phyloP scores from a whole-genome alignment of 2,113 vertebrate genomes.

The Scartelaos histophorus region DNA sequence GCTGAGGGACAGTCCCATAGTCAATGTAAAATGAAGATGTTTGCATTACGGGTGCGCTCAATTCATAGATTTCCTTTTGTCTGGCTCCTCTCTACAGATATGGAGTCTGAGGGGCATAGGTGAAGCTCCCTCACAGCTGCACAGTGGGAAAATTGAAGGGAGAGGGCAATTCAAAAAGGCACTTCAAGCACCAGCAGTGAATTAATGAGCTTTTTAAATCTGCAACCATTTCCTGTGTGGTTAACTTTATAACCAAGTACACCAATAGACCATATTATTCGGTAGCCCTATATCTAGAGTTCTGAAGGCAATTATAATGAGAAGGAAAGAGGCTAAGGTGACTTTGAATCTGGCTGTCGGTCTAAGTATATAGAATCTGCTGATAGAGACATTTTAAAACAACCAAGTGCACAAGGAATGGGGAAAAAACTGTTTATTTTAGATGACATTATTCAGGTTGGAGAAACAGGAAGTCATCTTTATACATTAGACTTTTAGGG shows the following conservation, averaged over 20 bases:
- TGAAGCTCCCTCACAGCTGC: slow-evolving; percentile 73
- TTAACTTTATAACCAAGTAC: slow-evolving; percentile 15
- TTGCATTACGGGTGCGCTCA: slow-evolving; percentile 24
- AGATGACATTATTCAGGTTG: too few species aligned
- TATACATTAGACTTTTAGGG: too few species aligned
- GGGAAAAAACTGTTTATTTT: neutral
- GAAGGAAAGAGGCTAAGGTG: neutral
- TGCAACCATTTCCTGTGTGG: slow-evolving; percentile 16
- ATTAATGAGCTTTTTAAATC: slow-evolving; percentile 50
- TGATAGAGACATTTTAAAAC: slow-evolving; percentile 17
- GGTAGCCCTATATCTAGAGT: neutral
- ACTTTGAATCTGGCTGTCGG: neutral
- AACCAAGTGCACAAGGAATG: neutral
- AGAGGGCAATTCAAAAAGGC: slow-evolving; percentile 29
- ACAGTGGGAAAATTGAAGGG: slow-evolving; percentile 26
- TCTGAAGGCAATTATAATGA: slow-evolving; percentile 5
- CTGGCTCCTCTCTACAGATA: slow-evolving; percentile 43
- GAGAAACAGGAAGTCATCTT: too few species aligned
- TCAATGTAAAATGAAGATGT: slow-evolving; percentile 38
- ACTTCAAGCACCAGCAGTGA: slow-evolving; percentile 43
- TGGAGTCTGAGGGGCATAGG: slow-evolving; percentile 61
- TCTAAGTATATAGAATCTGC: neutral
- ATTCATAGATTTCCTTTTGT: slow-evolving; percentile 50
- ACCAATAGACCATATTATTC: neutral
- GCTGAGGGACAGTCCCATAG: slow-evolving; percentile 3